Base-by-base conservation (phyloP, 2,888 invertebrate species). In the Phaedon cochleariae region DNA sequence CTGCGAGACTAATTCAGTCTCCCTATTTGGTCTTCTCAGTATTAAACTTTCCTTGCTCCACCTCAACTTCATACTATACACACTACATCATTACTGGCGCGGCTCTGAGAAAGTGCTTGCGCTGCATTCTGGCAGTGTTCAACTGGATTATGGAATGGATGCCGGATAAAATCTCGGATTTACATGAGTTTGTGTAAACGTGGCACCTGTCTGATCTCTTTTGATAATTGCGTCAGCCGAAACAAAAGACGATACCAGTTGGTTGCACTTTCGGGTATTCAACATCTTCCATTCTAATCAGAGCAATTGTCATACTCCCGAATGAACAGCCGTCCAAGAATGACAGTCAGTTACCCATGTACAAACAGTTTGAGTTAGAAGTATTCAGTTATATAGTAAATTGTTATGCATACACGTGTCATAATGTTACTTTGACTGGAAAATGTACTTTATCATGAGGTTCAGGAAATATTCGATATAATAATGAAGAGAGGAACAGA, bases 1-100 rank as follows among this genome's bases (percentile, higher is more conserved):
- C 15, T n/a, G 12, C 15, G 3, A 4, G 12, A 9, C 41, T 41
- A 41, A 41, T 41, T 41, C 52, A 51, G 51, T 63, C 62, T 49
- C 58, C 62, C 58, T 51, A 58, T 63, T 63, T 51, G 48, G 62
- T 45, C 51, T 58, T 58, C 58, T 63, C 63, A 46, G 58, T 63
- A 63, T 63, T 63, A 63, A 63, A 63, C 58, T 63, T 63, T 46
- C 74, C 65, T 58, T 52, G 61, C 58, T 73, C 70, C 73, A 71
- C 75, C 75, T 74, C 73, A 69, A 73, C 71, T 73, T 70, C 70
- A 1, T n/a, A 65, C 72, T 74, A 73, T 69, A 74, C 75, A 74
- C 75, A 76, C 76, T 75, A 75, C 73, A 76, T 77, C 77, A 77
- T 77, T 76, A 77, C 74, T 69, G 69, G 71, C 71, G 70, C 68